A percentile compares a stretch with the other conserved stretches of the same genome.
phyloP scores from a whole-genome alignment of 2,113 vertebrate genomes.

The Caretta caretta region DNA sequence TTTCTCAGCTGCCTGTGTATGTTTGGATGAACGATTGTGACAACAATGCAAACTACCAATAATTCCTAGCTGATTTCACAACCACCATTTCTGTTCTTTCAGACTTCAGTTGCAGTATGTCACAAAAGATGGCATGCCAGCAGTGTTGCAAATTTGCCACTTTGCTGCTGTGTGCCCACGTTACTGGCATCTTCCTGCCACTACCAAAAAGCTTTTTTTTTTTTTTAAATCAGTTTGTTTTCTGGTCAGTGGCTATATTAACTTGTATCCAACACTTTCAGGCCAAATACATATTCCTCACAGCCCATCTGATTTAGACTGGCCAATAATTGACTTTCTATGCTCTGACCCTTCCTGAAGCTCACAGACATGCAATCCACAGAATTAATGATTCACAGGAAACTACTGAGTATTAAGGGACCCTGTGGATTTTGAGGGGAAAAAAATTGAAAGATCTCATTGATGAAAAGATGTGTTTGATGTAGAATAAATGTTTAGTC shows the following conservation, averaged over 20 bases:
- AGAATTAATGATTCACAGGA: background rate
- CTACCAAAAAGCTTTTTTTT: rapidly evolving
- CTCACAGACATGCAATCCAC: background rate
- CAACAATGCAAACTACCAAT: rapidly evolving
- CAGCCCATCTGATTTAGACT: background rate
- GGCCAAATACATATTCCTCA: rapidly evolving
- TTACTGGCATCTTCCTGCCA: background rate
- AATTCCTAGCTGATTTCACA: background rate
- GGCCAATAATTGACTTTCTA: background rate
- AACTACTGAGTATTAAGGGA: background rate
- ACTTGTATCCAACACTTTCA: rapidly evolving
- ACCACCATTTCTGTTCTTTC: background rate
- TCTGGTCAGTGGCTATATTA: rapidly evolving
- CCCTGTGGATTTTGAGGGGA: background rate
- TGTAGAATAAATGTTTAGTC: slow-evolving; percentile 52
- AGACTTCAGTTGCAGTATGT: background rate
- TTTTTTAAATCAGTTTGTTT: background rate
- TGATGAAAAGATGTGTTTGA: slow-evolving; percentile 25
- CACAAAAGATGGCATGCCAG: rapidly evolving
- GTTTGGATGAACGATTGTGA: background rate
- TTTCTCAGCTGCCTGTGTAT: slow-evolving; percentile 17
- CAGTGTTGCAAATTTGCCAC: rapidly evolving
- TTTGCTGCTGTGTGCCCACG: background rate
- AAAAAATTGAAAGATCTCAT: slow-evolving; percentile 38
- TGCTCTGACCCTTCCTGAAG: background rate